Evolutionary conservation across 1,140 invertebrate genomes (phyloP).

Genomic region (Nylanderia fulva): DNA sequence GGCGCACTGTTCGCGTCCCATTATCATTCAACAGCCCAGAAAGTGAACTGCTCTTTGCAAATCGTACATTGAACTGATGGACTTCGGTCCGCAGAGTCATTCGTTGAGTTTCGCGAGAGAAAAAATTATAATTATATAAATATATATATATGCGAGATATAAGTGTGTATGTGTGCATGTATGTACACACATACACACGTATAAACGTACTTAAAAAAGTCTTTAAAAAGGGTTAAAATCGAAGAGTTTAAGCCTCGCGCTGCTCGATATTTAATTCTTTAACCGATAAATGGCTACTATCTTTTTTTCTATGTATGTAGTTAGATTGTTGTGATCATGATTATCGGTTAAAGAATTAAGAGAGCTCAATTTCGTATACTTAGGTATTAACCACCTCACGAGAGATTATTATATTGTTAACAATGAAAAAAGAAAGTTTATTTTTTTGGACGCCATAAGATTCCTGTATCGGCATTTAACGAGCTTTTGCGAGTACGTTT

Average conservation of each 20-base stretch:
- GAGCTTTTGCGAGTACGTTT: conserved; percentile 6
- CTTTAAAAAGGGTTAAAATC: conserved; percentile 45
- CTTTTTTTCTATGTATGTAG: neutral
- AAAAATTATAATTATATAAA: conserved; percentile 44
- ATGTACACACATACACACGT: neutral
- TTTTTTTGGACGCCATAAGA: conserved; percentile 64
- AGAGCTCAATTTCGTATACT: conserved; percentile 34
- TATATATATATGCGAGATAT: conserved; percentile 40
- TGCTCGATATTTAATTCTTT: neutral
- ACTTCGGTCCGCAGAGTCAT: conserved; percentile 27
- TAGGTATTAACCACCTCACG: conserved; percentile 33
- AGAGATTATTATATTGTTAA: conserved; percentile 76
- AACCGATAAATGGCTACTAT: neutral
- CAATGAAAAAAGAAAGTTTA: conserved; percentile 62
- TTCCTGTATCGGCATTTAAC: conserved; percentile 67
- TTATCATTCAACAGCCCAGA: conserved; percentile 90
- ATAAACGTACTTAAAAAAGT: conserved; percentile 57
- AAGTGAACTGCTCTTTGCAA: conserved; percentile 86
- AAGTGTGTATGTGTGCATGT: conserved; percentile 17
- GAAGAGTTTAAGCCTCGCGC: neutral
- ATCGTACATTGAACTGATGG: neutral
- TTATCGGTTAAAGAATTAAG: conserved; percentile 24
- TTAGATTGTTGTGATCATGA: no score
- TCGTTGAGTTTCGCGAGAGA: conserved; percentile 34
- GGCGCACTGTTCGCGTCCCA: conserved; percentile 87